Evolutionary conservation across 2,113 vertebrate genomes (phyloP), one percentile per base, ranked within the genome.

Genomic region (Danionella cerebrum): DNA sequence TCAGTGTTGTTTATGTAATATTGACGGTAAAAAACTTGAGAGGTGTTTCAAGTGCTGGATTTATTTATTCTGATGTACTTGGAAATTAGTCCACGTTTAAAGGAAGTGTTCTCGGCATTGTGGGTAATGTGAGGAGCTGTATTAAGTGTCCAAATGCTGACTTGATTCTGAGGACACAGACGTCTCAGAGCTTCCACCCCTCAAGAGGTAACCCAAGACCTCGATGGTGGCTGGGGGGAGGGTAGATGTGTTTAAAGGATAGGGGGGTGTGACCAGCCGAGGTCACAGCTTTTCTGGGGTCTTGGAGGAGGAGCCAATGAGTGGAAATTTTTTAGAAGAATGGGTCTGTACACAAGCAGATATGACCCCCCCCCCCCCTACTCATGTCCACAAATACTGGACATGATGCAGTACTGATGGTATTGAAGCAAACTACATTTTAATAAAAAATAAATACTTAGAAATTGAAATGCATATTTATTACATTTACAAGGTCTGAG

Each of bases 261-360:
- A 58, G 71, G 63, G 27, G 45, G 53, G 50, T 36, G 13, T 13
- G 42, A 76, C 75, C 83, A 85, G 84, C 82, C 78, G 70, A 53
- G 78, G 78, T 67, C 71, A 9, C 77, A 71, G 69, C 78, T 79
- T 84, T 85, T 81, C 75, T 65, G 39, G 74, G 65, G 39, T 27
- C 12, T 5, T 22, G 24, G 16, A 24, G 73, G 2, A 14, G 18
- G 68, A 42, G 39, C 14, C 0, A 45, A 65, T 52, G 11, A 64
- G 59, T 50, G 66, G 58, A 75, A 69, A 18, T 14, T 22, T 69
- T 73, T 54, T 21, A 73, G 42, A 31, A 65, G 58, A 69, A 29
- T 51, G 13, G 27, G 14, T 25, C 68, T 55, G 65, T n/a, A n/a
- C n/a, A n/a, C n/a, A n/a, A n/a, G n/a, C n/a, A n/a, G n/a, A n/a